Evolutionary conservation across 2,888 invertebrate genomes (phyloP).

Genomic region (Thymelicus acteon): DNA sequence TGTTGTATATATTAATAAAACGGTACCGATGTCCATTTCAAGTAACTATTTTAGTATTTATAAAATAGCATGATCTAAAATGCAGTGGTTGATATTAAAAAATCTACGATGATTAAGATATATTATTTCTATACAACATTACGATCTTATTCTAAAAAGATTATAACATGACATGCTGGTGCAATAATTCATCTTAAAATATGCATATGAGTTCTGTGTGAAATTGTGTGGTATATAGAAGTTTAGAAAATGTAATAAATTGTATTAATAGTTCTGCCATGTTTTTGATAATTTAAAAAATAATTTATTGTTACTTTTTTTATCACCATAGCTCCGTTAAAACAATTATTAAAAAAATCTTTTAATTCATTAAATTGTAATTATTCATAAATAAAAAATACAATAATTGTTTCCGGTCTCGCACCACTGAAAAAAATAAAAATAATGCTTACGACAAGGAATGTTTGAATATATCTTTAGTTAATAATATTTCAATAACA

Average conservation of each 20-base stretch:
- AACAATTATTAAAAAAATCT: background rate
- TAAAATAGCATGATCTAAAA: background rate
- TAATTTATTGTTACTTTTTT: background rate
- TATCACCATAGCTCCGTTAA: background rate
- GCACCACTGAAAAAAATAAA: background rate
- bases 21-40: no score
- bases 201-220: background rate
- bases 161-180: slow-evolving; percentile 1
- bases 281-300: no score
- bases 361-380: background rate
- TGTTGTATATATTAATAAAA: no score
- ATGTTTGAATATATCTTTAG: background rate
- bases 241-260: background rate
- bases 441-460: background rate
- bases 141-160: slow-evolving; percentile 3
- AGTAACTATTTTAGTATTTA: no score
- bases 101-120: background rate
- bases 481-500: background rate
- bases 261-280: no score
- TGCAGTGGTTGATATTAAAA: background rate
- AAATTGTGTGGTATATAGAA: background rate
- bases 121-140: background rate
- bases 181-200: background rate
- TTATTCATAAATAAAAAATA: background rate
- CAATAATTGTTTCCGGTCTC: background rate